Evolutionary conservation across 2,113 vertebrate genomes (phyloP).

Genomic region (Zosterops borbonicus): DNA sequence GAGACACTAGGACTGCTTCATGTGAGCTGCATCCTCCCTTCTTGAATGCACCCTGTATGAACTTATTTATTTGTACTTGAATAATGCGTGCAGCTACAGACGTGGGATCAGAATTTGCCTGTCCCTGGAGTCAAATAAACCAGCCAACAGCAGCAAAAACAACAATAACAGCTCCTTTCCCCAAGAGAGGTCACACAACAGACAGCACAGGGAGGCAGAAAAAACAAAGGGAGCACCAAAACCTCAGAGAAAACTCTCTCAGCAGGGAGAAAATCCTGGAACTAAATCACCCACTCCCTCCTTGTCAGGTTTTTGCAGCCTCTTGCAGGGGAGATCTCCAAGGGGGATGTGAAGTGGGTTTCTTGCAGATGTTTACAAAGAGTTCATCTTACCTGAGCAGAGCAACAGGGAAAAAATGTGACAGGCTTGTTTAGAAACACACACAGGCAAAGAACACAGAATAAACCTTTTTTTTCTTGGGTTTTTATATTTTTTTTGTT

Average conservation of each 20-base stretch:
- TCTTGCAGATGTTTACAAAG: conserved; percentile 15
- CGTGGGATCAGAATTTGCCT: not conserved
- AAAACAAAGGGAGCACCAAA: not conserved
- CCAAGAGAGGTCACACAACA: not conserved
- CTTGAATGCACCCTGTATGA: not conserved
- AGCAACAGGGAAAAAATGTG: not conserved
- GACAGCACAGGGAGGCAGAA: not conserved
- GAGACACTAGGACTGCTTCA: not conserved
- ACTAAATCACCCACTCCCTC: conserved; percentile 14
- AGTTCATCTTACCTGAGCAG: not conserved
- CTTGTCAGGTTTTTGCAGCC: not conserved
- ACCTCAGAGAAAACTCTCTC: not conserved
- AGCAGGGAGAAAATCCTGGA: not conserved
- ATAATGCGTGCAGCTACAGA: not conserved
- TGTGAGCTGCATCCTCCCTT: not conserved
- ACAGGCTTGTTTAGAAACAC: not conserved
- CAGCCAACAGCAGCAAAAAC: not conserved
- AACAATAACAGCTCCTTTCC: not conserved
- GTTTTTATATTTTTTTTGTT: no score
- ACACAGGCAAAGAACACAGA: not conserved
- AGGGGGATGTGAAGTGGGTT: not conserved
- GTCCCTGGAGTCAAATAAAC: not conserved
- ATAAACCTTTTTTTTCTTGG: not conserved
- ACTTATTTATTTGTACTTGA: not conserved
- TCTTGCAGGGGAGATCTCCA: not conserved